Base-by-base conservation (phyloP, 2,113 vertebrate genomes). In the Mellivora capensis region DNA sequence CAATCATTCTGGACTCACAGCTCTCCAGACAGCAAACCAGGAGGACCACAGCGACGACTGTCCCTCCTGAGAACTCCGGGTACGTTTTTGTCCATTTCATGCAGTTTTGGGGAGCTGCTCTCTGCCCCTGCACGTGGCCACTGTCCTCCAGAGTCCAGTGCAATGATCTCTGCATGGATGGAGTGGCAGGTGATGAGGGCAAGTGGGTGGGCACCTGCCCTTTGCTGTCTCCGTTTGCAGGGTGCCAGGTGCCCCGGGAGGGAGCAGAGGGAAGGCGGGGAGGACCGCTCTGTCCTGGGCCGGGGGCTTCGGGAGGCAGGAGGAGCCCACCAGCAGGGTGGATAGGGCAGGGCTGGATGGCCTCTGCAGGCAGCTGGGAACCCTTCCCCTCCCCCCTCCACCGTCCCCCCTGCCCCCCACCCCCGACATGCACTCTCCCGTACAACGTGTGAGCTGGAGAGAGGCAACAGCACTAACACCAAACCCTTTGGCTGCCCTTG, bases 61-160 rank as follows among this genome's bases (percentile, higher is more conserved):
- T 34, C 31, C 18, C 25, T 27, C 42, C 15, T 6, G 47, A 54
- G 54, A 39, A n/a, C 49, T 1, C 29, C 72, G 3, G 0, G 2
- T 0, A 12, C 6, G 0, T 13, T 27, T 81, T 0, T 6, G n/a
- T 34, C 69, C 54, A 3, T 13, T 0, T 71, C 3, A 3, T 0
- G 0, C 20, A 7, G 20, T 42, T 34, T 7, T 2, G 0, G 1
- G 34, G 61, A 6, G 13, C 6, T 3, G 6, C 18, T 47, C 11
- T 37, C 8, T 20, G 31, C 81, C 23, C 20, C 0, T 2, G 18
- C 13, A 1, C 0, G 14, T 11, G 87, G n/a, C 67, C n/a, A 0
- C 64, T 54, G 39, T 31, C 44, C 64, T 44, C 14, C 3, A 14
- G 62, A 59, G 39, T 2, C 71, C n/a, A 15, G 25, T 0, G 0